Evolutionary conservation across 2,888 invertebrate genomes (phyloP).

Genomic region (Diarsia rubi): DNA sequence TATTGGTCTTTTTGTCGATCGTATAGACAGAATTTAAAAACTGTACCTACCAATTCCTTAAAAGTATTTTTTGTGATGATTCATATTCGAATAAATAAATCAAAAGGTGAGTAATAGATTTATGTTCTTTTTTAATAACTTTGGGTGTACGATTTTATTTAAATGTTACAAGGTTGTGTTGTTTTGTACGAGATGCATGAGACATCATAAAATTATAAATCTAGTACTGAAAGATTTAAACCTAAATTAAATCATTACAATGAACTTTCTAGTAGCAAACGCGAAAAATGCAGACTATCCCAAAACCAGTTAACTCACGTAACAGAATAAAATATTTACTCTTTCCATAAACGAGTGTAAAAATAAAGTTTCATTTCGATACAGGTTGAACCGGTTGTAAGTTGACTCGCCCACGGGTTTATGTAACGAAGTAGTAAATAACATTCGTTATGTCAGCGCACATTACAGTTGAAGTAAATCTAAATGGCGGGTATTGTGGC

Average conservation of each 20-base stretch:
- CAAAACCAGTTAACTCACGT: constrained; percentile 9
- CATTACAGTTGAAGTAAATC: background rate
- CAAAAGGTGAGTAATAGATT: constrained; percentile 6
- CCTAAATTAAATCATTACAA: background rate
- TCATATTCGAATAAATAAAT: background rate
- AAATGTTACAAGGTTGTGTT: background rate
- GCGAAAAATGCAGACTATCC: background rate
- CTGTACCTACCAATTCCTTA: background rate
- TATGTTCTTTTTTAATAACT: background rate
- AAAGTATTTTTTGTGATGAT: background rate
- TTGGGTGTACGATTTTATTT: background rate
- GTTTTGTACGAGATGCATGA: too few relatives aligned
- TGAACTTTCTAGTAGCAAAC: background rate
- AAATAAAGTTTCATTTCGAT: constrained; percentile 41
- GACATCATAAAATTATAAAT: background rate
- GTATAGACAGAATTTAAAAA: background rate
- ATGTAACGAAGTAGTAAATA: constrained; percentile 29
- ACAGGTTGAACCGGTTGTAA: constrained; percentile 45
- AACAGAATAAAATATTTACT: constrained; percentile 29
- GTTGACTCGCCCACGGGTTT: constrained; percentile 22
- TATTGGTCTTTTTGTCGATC: background rate
- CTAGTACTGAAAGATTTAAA: background rate
- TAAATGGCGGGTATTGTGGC: background rate
- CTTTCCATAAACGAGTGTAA: constrained; percentile 19
- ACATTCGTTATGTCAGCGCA: background rate